phyloP scores from a whole-genome alignment of 2,797 vertebrate species.

The Clarias platycephalus region DNA sequence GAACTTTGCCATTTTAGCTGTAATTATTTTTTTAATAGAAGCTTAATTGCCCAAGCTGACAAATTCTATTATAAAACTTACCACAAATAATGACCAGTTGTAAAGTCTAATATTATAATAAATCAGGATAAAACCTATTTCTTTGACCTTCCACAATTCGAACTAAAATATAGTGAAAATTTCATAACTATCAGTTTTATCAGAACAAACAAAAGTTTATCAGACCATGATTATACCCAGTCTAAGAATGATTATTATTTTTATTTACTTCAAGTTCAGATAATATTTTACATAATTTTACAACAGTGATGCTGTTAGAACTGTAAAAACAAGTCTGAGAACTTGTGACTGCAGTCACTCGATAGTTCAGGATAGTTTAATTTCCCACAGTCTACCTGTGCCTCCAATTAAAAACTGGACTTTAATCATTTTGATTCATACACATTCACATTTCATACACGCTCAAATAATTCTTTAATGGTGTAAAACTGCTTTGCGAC shows the following conservation, averaged over 20 bases:
- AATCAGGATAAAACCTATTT: background rate
- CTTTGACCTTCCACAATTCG: conserved; percentile 9
- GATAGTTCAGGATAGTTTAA: too few relatives aligned
- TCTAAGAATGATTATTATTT: background rate
- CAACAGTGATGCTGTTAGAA: background rate
- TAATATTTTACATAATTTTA: background rate
- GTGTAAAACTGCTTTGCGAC: too few relatives aligned
- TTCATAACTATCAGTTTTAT: background rate
- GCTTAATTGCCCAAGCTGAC: conserved; percentile 15
- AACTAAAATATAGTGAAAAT: background rate
- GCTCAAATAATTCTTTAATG: too few relatives aligned
- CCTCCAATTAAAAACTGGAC: too few relatives aligned
- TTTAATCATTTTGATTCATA: too few relatives aligned
- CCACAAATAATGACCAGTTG: conserved; percentile 20
- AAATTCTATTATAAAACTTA: conserved; percentile 24
- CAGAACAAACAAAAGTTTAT: background rate
- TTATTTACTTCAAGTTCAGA: too few relatives aligned
- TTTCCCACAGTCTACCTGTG: too few relatives aligned
- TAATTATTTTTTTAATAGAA: conserved; percentile 42
- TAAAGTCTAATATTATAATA: background rate
- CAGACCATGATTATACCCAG: background rate
- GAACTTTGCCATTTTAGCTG: background rate
- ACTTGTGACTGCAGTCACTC: too few relatives aligned
- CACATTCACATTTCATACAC: too few relatives aligned
- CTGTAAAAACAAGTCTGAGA: too few relatives aligned